Percentiles rank a stretch among this genome's conserved stretches.
phyloP scores from a whole-genome alignment of 2,888 invertebrate species.

The Chymomyza amoena region DNA sequence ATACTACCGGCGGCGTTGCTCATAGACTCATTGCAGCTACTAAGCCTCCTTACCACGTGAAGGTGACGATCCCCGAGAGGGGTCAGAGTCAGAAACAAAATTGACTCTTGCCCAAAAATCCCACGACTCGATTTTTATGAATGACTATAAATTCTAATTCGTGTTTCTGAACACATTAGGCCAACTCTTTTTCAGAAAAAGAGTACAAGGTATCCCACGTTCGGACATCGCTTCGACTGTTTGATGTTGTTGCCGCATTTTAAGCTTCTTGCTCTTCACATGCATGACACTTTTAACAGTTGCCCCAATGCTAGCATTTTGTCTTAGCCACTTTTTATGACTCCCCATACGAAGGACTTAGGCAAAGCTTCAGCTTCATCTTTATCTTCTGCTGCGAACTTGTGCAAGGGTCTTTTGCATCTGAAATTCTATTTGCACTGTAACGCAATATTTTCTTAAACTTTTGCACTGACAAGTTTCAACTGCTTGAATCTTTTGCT shows the following conservation, averaged over 20 bases:
- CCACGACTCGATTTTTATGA: too few relatives aligned
- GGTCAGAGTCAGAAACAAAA: too few relatives aligned
- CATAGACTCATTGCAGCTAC: too few relatives aligned
- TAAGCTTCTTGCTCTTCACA: background rate
- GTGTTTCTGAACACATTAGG: too few relatives aligned
- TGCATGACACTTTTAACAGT: conserved; percentile 35
- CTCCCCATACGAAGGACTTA: background rate
- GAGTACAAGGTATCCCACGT: background rate
- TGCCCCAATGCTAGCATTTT: conserved; percentile 5
- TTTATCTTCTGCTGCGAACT: background rate
- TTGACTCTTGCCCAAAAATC: too few relatives aligned
- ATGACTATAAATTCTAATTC: too few relatives aligned
- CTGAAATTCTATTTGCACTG: conserved; percentile 64
- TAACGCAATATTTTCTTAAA: conserved; percentile 66
- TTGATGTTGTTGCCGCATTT: too few relatives aligned
- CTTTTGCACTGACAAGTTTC: conserved; percentile 26
- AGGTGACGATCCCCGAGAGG: too few relatives aligned
- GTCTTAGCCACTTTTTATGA: conserved; percentile 1
- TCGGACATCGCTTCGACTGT: background rate
- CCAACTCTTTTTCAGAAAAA: background rate
- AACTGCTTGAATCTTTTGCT: background rate
- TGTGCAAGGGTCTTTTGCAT: conserved; percentile 32
- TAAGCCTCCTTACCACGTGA: too few relatives aligned
- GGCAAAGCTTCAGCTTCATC: background rate
- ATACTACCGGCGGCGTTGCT: too few relatives aligned